Conservation (phyloP, 35 echinoderm and acorn worm species). For the Heliocidaris erythrogramma region DNA sequence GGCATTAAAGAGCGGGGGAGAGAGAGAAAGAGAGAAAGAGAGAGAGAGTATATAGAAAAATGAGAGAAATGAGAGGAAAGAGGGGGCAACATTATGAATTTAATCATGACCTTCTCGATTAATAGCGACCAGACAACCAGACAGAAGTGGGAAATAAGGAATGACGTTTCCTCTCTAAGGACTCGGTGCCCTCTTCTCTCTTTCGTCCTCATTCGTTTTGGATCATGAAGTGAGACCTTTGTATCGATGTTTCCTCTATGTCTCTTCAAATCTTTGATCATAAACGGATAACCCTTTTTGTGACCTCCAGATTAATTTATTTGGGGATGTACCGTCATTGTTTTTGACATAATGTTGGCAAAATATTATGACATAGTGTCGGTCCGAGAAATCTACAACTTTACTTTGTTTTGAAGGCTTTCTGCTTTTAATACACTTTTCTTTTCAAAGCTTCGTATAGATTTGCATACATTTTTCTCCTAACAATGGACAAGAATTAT, state of each 20-base stretch:
- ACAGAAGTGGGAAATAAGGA: background rate
- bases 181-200: background rate
- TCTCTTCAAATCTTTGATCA: background rate
- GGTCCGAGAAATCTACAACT: background rate
- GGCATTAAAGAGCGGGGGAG: background rate
- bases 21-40: background rate
- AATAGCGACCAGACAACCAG: background rate
- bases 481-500: too few species aligned
- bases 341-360: background rate
- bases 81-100: background rate
- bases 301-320: background rate
- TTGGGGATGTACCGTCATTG: background rate
- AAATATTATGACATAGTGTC: background rate
- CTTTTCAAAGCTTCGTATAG: too few species aligned
- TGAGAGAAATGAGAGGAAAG: background rate
- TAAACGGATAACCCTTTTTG: background rate
- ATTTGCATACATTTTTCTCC: too few species aligned
- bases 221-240: background rate
- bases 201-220: background rate
- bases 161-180: background rate
- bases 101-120: background rate
- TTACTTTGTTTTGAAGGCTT: background rate
- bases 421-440: background rate
- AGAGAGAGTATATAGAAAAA: background rate
- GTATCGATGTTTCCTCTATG: background rate